Base-by-base conservation (phyloP, 2,888 invertebrate species). In the Pomacea canaliculata region DNA sequence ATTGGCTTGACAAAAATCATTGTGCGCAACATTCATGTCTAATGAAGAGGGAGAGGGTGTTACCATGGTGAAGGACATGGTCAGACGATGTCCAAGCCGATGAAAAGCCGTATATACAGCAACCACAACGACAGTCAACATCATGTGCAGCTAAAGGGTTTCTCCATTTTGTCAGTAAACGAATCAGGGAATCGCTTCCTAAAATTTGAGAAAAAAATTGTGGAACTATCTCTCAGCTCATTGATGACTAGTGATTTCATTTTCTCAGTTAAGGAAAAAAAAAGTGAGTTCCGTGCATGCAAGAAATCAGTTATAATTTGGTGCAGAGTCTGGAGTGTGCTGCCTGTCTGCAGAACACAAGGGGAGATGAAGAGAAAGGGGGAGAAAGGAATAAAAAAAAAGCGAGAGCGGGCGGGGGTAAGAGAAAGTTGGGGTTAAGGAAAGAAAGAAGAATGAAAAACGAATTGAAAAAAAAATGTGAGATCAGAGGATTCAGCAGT, bases 301-400 rank as follows among this genome's bases (percentile, higher is more conserved):
- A 7, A 60, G n/a, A 60, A 60, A 60, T 19, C n/a, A 7, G 7
- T 60, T 60, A 60, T 7, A 19, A 2, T 18, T 60, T n/a, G 60
- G 60, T n/a, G 16, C 18, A 19, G 4, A 60, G 16, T 5, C 3
- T 60, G 18, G 18, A 2, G 16, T 60, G 18, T 7, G 60, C 0
- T 60, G 16, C n/a, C n/a, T n/a, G 7, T 60, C 16, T 60, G n/a
- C 60, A 60, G 3, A n/a, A 60, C 16, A 60, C 2, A 60, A 60
- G n/a, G 60, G n/a, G n/a, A 60, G 60, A 60, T 19, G n/a, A n/a
- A 60, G n/a, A 60, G 60, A 60, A 60, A 60, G 60, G n/a, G n/a
- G n/a, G 60, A 60, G n/a, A 60, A n/a, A 60, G n/a, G n/a, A n/a
- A 23, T 23, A 23, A 60, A 7, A 60, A 60, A 7, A 7, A 60